phyloP scores from a whole-genome alignment of 53 echinoderm and acorn worm genomes.

The Pentamera pediparva region DNA sequence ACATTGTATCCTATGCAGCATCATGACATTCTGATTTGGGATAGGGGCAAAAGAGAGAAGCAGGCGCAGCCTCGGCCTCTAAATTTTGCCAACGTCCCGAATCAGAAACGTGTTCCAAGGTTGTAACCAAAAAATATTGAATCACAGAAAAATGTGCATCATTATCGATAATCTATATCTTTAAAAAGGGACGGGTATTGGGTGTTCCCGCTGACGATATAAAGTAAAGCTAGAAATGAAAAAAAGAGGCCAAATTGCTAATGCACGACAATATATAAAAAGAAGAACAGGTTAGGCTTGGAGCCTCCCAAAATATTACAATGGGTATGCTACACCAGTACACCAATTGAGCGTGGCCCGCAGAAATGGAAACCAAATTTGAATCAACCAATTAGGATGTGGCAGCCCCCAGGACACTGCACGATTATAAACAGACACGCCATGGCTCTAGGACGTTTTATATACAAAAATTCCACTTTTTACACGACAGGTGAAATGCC shows the following conservation, averaged over 20 bases:
- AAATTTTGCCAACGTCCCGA: constrained; percentile 56
- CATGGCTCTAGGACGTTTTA: too few species aligned
- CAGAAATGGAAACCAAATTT: too few species aligned
- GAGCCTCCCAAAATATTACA: constrained; percentile 14
- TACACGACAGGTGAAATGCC: constrained; percentile 23
- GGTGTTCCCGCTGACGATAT: neutral
- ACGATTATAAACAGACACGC: too few species aligned
- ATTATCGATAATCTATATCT: neutral
- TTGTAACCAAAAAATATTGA: neutral
- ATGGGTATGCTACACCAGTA: too few species aligned
- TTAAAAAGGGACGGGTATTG: neutral
- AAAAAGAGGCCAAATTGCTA: constrained; percentile 11
- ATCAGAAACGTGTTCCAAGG: constrained; percentile 22
- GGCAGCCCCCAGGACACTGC: too few species aligned
- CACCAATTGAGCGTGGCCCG: too few species aligned
- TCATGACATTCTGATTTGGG: too few species aligned
- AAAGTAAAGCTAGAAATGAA: neutral
- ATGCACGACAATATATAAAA: constrained; percentile 31
- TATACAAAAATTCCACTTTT: constrained; percentile 29
- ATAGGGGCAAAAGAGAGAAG: constrained; percentile 35
- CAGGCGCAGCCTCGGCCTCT: constrained; percentile 97
- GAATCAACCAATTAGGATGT: too few species aligned
- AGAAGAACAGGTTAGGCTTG: constrained; percentile 5
- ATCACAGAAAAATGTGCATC: neutral
- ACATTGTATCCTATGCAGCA: too few species aligned